Evolutionary conservation across 2,888 invertebrate species (phyloP).

Genomic region (Chalcosyrphus nemorum): DNA sequence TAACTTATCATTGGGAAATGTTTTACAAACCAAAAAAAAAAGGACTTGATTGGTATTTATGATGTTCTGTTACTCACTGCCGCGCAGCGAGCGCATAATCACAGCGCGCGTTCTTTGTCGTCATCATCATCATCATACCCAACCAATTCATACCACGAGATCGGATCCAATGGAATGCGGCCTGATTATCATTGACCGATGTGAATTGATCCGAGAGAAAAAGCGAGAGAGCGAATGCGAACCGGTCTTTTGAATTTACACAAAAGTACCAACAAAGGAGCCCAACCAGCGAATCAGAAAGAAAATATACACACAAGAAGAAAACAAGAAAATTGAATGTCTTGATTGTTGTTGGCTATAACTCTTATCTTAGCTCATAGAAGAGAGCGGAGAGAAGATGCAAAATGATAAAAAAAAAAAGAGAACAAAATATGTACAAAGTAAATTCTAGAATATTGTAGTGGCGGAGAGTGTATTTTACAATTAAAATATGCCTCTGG

Average conservation of each 20-base stretch:
- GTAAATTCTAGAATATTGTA: slow-evolving; percentile 7
- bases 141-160: slow-evolving; percentile 59
- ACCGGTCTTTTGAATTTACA: slow-evolving; percentile 66
- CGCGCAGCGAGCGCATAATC: too few relatives aligned
- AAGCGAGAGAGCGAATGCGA: slow-evolving; percentile 64
- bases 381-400: slow-evolving; percentile 37
- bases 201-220: slow-evolving; percentile 72
- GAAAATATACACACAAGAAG: slow-evolving; percentile 32
- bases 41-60: slow-evolving; percentile 56
- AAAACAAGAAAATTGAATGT: slow-evolving; percentile 66
- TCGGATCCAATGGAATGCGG: slow-evolving; percentile 69
- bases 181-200: slow-evolving; percentile 72
- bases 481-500: neutral
- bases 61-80: too few relatives aligned
- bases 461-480: neutral
- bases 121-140: slow-evolving; percentile 42
- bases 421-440: neutral
- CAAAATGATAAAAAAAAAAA: slow-evolving; percentile 8
- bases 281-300: slow-evolving; percentile 43
- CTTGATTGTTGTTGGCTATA: slow-evolving; percentile 66
- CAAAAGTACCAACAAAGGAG: slow-evolving; percentile 35
- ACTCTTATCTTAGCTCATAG: slow-evolving; percentile 55
- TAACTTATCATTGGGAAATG: slow-evolving; percentile 44
- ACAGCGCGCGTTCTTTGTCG: slow-evolving; percentile 49
- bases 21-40: neutral